Conservation (phyloP, 2,797 vertebrate genomes). For the Oceanodroma leucorhoa region DNA sequence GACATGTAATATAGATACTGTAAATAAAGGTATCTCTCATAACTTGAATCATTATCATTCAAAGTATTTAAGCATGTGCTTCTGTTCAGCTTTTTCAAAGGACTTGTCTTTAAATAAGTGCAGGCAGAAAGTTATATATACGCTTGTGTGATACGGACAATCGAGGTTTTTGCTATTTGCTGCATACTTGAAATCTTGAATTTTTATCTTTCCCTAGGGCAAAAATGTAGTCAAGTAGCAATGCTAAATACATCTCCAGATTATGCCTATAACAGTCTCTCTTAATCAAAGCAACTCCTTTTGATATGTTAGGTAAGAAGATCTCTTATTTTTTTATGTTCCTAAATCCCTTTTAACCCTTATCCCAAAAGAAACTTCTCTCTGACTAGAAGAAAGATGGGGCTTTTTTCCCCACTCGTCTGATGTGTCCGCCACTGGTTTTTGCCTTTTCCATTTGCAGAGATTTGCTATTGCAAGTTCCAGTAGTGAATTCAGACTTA, state of each 20-base stretch:
- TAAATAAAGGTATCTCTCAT: background rate
- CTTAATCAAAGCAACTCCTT: slow-evolving; percentile 77
- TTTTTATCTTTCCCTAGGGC: slow-evolving; percentile 54
- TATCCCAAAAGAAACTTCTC: background rate
- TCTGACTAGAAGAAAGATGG: background rate
- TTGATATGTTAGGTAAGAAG: slow-evolving; percentile 75
- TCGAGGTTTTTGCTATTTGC: background rate
- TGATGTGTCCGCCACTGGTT: background rate
- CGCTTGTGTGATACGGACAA: background rate
- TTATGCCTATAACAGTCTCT: slow-evolving; percentile 82
- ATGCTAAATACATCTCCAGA: slow-evolving; percentile 84
- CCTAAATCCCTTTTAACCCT: background rate
- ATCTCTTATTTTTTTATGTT: background rate
- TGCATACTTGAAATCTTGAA: background rate
- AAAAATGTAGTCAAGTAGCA: slow-evolving; percentile 62
- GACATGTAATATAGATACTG: background rate
- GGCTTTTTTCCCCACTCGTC: background rate
- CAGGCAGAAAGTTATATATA: background rate
- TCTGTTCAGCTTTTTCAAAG: background rate
- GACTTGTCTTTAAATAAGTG: background rate
- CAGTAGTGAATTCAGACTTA: background rate
- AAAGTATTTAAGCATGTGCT: background rate
- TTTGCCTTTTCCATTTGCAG: background rate
- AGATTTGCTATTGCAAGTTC: background rate
- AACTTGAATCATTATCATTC: background rate